Base-by-base conservation (phyloP, 2,888 invertebrate species). In the Peribatodes rhomboidaria region DNA sequence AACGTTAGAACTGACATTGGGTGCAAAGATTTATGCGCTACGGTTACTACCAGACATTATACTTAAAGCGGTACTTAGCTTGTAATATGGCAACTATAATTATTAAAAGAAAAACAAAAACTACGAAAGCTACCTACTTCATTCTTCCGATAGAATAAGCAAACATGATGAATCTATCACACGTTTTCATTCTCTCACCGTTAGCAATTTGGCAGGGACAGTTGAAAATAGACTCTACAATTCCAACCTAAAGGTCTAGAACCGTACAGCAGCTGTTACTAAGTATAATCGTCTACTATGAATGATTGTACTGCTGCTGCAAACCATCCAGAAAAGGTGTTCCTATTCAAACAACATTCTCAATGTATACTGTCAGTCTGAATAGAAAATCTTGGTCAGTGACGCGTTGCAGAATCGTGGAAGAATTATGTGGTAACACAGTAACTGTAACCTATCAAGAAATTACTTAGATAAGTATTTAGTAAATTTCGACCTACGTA, bases 311-410 rank as follows among this genome's bases (percentile, higher is more conserved):
- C 41, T 16, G 16, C 41, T 16, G 41, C 41, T 41, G 41, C n/a
- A 16, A 9, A 16, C 41, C n/a, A 39, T 41, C 16, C 16, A 14
- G 41, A 16, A n/a, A 41, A 41, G 41, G 41, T 41, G 14, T 35
- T n/a, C n/a, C 31, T 31, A 33, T 37, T 37, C 14, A 41, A 41
- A 16, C 41, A 41, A 16, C 41, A 41, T 41, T 41, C 41, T 16
- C 10, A 16, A 41, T 8, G 16, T 41, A 16, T 7, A 7, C 3
- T 35, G 35, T 35, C 11, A 3, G 9, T 11, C 35, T 35, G 8
- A 35, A 8, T 8, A 9, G 9, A 27, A 4, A 27, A 27, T 27
- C 27, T 27, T 2, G 27, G 3, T 27, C 27, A 27, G 27, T 41
- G 7, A 41, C 16, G 1, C n/a, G 14, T 41, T 16, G 14, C 16